These are phyloP conservation scores for Bimastos eiseni DNA, from an alignment of 2,888 invertebrate species.

Conservation along the genomic window DNA sequence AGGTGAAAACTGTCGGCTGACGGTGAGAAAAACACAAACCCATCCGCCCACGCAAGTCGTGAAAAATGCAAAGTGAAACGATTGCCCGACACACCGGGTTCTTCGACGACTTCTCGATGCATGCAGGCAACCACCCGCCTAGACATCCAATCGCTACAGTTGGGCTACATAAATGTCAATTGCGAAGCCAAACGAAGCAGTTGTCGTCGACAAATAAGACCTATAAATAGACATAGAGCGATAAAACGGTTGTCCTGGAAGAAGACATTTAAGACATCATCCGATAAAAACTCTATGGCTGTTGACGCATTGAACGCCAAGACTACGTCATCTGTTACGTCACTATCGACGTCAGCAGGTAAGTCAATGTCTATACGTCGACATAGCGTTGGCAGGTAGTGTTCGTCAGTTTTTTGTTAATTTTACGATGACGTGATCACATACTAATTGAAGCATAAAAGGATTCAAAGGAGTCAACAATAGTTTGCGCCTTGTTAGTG, in stretches of 20 bases:
- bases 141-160: neutral
- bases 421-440: no score
- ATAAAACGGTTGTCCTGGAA: neutral
- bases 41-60: neutral
- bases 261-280: neutral
- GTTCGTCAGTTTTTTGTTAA: no score
- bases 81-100: neutral
- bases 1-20: neutral
- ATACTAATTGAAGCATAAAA: no score
- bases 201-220: neutral
- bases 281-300: neutral
- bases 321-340: neutral
- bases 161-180: neutral
- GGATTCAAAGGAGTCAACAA: no score
- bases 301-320: neutral
- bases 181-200: neutral
- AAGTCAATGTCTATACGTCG: neutral
- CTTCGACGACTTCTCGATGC: neutral
- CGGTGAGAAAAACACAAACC: neutral
- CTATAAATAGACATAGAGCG: neutral
- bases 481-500: no score
- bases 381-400: no score
- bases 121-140: neutral
- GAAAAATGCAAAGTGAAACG: neutral
- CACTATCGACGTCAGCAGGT: neutral